These are phyloP conservation scores for Lacerta viridis DNA, from an alignment of 2,797 vertebrate genomes.

Conservation along the genomic window DNA sequence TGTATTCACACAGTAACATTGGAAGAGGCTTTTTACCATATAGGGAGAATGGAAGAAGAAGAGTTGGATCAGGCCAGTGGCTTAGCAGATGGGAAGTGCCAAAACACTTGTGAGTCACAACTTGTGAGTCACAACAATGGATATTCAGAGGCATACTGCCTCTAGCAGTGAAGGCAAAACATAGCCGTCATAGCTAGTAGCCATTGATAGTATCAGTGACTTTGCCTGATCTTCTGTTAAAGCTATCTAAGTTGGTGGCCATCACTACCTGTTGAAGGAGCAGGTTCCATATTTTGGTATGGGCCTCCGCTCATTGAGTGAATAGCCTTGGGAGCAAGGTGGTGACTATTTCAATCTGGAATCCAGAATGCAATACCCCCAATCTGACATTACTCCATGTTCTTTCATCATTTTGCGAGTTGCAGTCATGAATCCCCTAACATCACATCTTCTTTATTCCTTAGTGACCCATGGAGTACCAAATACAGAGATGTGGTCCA, in stretches of 20 bases:
- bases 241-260: too few relatives aligned
- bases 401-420: neutral
- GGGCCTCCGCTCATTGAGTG: neutral
- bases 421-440: neutral
- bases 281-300: neutral
- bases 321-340: neutral
- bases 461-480: neutral
- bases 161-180: too few relatives aligned
- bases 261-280: too few relatives aligned
- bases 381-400: neutral
- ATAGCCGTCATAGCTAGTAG: too few relatives aligned
- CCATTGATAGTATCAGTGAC: too few relatives aligned
- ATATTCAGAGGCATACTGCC: too few relatives aligned
- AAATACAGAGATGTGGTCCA: neutral
- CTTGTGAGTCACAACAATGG: too few relatives aligned
- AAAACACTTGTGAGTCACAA: too few relatives aligned
- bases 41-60: too few relatives aligned
- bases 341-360: neutral
- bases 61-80: too few relatives aligned
- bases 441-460: neutral
- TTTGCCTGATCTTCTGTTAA: too few relatives aligned
- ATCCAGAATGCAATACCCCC: neutral
- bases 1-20: neutral
- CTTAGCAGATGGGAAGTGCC: too few relatives aligned
- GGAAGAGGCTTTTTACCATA: neutral